These are phyloP conservation scores for Micromussa lordhowensis DNA, from an alignment of 92 coral and sea anemone genomes.

Conservation along the genomic window DNA sequence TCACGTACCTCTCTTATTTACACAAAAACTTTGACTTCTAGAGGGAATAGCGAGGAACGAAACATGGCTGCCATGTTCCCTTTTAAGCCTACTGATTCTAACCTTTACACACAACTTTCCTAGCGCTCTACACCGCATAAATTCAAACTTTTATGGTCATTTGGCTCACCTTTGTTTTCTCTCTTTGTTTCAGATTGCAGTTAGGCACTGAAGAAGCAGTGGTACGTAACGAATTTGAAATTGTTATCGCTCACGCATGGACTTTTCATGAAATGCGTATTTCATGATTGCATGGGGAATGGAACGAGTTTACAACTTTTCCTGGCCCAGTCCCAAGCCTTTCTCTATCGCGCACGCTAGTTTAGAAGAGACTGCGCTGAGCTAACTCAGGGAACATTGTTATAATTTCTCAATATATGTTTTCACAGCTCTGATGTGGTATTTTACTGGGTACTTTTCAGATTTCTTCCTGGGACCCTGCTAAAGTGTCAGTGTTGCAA, in stretches of 20 bases:
- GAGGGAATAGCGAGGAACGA: too few species aligned
- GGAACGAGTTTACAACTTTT: background rate
- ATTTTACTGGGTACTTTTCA: background rate
- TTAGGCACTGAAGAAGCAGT: conserved; percentile 32
- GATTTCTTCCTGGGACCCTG: conserved; percentile 6
- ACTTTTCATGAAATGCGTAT: too few species aligned
- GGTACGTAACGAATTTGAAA: conserved; percentile 24
- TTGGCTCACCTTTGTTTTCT: background rate
- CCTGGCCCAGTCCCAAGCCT: too few species aligned
- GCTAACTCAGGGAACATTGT: background rate
- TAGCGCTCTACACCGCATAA: background rate
- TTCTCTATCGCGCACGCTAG: too few species aligned
- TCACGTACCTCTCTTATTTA: too few species aligned
- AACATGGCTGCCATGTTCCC: background rate
- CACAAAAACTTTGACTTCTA: too few species aligned
- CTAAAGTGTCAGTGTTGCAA: background rate
- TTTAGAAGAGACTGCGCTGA: too few species aligned
- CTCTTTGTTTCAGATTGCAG: conserved; percentile 32
- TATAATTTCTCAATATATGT: background rate
- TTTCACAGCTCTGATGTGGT: background rate
- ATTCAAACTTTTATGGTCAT: background rate
- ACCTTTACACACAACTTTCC: background rate
- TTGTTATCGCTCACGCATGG: background rate
- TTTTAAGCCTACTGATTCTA: too few species aligned
- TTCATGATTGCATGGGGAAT: background rate